Conservation (phyloP, 2,113 vertebrate genomes). For the Budorcas taxicolor region DNA sequence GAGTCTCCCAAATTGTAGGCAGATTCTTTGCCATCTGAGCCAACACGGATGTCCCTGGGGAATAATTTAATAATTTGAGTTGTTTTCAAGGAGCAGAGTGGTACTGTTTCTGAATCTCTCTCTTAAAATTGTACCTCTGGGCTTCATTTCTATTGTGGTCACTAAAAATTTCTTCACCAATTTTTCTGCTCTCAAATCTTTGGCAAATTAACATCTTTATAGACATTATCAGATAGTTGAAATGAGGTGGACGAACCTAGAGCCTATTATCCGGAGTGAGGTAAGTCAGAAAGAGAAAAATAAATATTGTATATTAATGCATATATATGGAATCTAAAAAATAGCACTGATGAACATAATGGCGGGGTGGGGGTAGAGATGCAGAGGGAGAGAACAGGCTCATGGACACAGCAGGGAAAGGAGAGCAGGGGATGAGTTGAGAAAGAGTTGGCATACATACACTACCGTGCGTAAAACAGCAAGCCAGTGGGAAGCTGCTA, state of each 20-base stretch:
- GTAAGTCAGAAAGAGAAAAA: not conserved
- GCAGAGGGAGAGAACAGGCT: not conserved
- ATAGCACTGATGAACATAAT: not conserved
- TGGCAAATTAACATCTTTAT: not conserved
- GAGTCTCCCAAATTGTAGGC: not conserved
- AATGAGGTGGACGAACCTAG: not conserved
- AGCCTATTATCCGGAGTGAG: not conserved
- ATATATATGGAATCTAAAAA: not conserved
- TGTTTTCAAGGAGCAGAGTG: conserved; percentile 20
- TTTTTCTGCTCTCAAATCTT: not conserved
- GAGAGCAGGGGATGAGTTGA: not conserved
- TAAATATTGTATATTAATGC: not conserved
- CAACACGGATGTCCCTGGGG: not conserved
- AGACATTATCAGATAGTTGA: not conserved
- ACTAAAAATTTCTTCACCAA: not conserved
- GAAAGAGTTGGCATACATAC: not conserved
- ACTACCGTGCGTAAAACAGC: not conserved
- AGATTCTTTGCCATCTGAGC: not conserved
- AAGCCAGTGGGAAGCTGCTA: not conserved
- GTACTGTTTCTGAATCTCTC: not conserved
- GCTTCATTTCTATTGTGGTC: not conserved
- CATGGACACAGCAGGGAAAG: not conserved
- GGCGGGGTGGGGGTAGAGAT: not conserved
- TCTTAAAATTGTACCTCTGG: not conserved
- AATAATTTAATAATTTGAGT: conserved; percentile 26